These are phyloP conservation scores for Lipophrys pholis DNA, from an alignment of 2,113 vertebrate genomes.

Conservation along the genomic window DNA sequence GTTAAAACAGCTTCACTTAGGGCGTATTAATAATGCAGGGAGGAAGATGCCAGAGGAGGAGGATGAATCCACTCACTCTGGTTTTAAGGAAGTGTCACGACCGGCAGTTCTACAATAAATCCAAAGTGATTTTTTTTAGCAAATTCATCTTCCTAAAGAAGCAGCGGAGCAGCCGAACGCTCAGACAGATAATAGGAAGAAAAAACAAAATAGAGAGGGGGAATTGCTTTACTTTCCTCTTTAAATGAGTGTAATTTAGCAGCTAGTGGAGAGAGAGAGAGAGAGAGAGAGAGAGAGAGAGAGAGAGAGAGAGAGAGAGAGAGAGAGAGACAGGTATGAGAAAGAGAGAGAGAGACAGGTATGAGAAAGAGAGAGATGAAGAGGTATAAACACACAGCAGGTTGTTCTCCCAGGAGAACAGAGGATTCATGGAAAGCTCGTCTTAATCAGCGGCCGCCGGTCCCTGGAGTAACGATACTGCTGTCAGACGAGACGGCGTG, in stretches of 20 bases:
- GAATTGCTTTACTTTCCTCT: conserved; percentile 15
- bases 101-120: too few species aligned
- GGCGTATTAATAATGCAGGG: conserved; percentile 69
- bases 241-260: conserved; percentile 45
- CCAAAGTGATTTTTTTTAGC: too few species aligned
- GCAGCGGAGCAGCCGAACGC: too few species aligned
- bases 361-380: too few species aligned
- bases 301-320: too few species aligned
- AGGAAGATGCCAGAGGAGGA: conserved; percentile 17
- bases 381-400: conserved; percentile 51
- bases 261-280: conserved; percentile 30
- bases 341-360: too few species aligned
- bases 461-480: conserved; percentile 39
- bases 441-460: conserved; percentile 62
- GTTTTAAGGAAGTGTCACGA: too few species aligned
- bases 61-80: conserved; percentile 18
- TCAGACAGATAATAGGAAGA: too few species aligned
- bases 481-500: conserved; percentile 41
- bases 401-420: conserved; percentile 46
- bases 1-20: conserved; percentile 63
- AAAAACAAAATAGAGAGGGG: neutral
- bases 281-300: too few species aligned
- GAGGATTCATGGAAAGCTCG: conserved; percentile 39
- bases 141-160: neutral
- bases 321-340: too few species aligned